Base-by-base conservation (phyloP, 2,888 invertebrate genomes). In the Stenoptilia bipunctidactyla region DNA sequence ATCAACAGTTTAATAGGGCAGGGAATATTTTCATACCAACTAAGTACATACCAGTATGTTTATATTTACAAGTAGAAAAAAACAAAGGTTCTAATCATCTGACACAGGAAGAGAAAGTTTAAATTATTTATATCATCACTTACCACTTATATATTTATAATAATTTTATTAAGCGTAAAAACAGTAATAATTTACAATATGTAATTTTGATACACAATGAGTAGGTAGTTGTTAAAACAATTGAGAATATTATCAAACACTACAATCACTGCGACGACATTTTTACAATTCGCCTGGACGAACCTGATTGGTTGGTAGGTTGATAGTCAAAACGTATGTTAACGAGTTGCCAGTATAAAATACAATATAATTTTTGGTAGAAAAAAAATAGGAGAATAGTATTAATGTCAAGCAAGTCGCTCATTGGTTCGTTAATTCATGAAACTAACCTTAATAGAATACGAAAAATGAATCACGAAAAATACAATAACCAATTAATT, bases 61-160 rank as follows among this genome's bases (percentile, higher is more conserved):
- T 75, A 77, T 82, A 82, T 82, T 82, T 82, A 82, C 80, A 72
- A 75, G 68, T 65, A 68, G 55, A 62, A 68, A 70, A 68, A 70
- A 71, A 66, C 42, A 39, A 68, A 58, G 67, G 51, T 49, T 51
- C 56, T 52, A 56, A 65, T 68, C 67, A 70, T 63, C 71, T 74
- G 77, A 69, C 70, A 69, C 46, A 20, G 20, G 54, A 63, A 66
- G 67, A 58, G 73, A 74, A 73, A 71, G 71, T 20, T n/a, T 8
- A 20, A 3, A 20, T 20, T 8, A 20, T 20, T 20, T 5, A 3
- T 20, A 5, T 20, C 4, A 20, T 5, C 20, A 20, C 20, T 20
- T 20, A 20, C 20, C 20, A 20, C 20, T 20, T 20, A 20, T n/a
- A n/a, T n/a, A n/a, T 5, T 20, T 20, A 8, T 68, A 44, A 45